phyloP scores from a whole-genome alignment of 2,888 invertebrate genomes.

The Clusia tigrina region DNA sequence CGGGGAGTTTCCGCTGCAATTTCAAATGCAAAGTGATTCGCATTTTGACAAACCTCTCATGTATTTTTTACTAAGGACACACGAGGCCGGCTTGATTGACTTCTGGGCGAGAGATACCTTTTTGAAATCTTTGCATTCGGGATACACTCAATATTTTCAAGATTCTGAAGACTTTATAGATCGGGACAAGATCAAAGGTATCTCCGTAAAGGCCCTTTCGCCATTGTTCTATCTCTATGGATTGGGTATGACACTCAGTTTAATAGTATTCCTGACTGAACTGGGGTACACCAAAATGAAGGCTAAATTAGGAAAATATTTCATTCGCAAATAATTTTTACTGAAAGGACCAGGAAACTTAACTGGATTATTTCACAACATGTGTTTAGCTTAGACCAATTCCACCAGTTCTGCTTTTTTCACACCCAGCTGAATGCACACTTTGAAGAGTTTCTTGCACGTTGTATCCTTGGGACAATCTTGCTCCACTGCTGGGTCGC shows the following conservation, averaged over 20 bases:
- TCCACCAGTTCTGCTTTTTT: too few species aligned
- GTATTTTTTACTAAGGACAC: neutral
- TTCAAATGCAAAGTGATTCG: constrained; percentile 45
- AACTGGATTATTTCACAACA: too few species aligned
- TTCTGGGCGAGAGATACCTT: neutral
- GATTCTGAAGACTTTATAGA: neutral
- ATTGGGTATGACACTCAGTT: neutral
- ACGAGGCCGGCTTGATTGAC: neutral
- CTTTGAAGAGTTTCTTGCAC: too few species aligned
- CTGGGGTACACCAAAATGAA: neutral
- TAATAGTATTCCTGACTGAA: neutral
- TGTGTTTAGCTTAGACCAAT: too few species aligned
- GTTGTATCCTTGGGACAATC: too few species aligned
- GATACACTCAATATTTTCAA: neutral
- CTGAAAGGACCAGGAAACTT: too few species aligned
- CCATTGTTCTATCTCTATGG: neutral
- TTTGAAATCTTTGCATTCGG: neutral
- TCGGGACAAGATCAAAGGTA: neutral
- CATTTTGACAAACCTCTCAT: constrained; percentile 36
- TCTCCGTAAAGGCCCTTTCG: neutral
- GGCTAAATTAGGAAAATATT: too few species aligned
- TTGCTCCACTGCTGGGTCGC: too few species aligned
- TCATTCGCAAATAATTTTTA: too few species aligned
- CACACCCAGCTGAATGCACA: too few species aligned
- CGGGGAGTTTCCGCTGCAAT: constrained; percentile 45